Percentiles rank a stretch among this genome's conserved stretches.
Evolutionary conservation across 2,888 invertebrate species (phyloP).

Genomic region (Esperia sulphurella): DNA sequence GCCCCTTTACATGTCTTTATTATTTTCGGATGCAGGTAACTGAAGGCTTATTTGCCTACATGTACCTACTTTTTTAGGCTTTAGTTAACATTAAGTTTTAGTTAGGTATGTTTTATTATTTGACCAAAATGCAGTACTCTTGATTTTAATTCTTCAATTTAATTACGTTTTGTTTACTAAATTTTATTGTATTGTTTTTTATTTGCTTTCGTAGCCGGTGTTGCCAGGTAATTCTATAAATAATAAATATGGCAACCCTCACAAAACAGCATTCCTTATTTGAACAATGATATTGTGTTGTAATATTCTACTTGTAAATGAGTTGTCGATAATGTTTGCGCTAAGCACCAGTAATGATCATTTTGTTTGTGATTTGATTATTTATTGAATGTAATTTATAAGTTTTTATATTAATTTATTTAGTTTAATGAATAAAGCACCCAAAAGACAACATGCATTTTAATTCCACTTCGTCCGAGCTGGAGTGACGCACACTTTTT

Average conservation of each 20-base stretch:
- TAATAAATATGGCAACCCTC: neutral
- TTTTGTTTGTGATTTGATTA: slow-evolving; percentile 54
- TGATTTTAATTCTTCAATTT: slow-evolving; percentile 1
- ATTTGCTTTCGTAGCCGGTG: neutral
- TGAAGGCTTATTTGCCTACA: slow-evolving; percentile 21
- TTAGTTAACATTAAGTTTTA: slow-evolving; percentile 15
- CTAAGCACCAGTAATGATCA: slow-evolving; percentile 33
- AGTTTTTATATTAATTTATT: slow-evolving; percentile 72
- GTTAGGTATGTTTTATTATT: slow-evolving; percentile 24
- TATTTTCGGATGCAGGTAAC: neutral
- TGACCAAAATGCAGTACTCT: slow-evolving; percentile 17
- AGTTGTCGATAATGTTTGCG: slow-evolving; percentile 2
- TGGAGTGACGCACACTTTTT: too few relatives aligned
- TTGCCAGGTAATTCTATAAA: too few relatives aligned
- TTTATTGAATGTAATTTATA: slow-evolving; percentile 70
- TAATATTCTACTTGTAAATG: neutral
- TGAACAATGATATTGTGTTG: too few relatives aligned
- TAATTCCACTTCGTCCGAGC: too few relatives aligned
- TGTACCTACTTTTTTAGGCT: slow-evolving; percentile 16
- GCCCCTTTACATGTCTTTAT: neutral
- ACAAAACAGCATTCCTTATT: slow-evolving; percentile 1
- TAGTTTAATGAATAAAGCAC: slow-evolving; percentile 67
- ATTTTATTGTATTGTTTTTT: slow-evolving; percentile 28
- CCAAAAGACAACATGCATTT: slow-evolving; percentile 18
- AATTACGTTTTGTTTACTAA: slow-evolving; percentile 47